phyloP scores from a whole-genome alignment of 1,140 invertebrate genomes.

The Hyles vespertilio region DNA sequence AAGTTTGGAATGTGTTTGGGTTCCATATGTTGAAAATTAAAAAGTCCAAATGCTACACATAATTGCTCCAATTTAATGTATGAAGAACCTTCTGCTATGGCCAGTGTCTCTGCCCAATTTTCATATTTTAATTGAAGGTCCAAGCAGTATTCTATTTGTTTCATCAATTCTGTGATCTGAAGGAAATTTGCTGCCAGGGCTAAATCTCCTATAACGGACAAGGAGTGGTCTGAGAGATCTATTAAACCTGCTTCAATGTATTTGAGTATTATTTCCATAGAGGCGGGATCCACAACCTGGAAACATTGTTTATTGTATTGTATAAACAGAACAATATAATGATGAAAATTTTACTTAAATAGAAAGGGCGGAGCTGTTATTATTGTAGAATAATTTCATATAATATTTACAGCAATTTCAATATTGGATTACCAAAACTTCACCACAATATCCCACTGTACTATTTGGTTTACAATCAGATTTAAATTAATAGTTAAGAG shows the following conservation, averaged over 20 bases:
- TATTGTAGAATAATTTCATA: no score
- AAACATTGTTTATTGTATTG: slow-evolving; percentile 12
- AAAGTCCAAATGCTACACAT: slow-evolving; percentile 41
- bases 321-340: no score
- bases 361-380: no score
- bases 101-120: slow-evolving; percentile 53
- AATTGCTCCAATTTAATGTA: slow-evolving; percentile 42
- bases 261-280: slow-evolving; percentile 51
- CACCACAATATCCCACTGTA: no score
- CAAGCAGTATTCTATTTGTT: slow-evolving; percentile 57
- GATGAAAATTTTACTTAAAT: no score
- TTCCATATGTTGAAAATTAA: slow-evolving; percentile 55
- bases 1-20: slow-evolving; percentile 44
- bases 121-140: slow-evolving; percentile 37
- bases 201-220: slow-evolving; percentile 39
- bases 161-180: slow-evolving; percentile 59
- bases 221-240: slow-evolving; percentile 44
- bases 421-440: background rate
- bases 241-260: slow-evolving; percentile 60
- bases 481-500: no score
- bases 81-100: slow-evolving; percentile 45
- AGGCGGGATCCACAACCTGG: slow-evolving; percentile 52
- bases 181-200: slow-evolving; percentile 52
- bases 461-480: no score
- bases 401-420: background rate